Evolutionary conservation across 2,113 vertebrate genomes (phyloP).

Genomic region (Azemiops feae): DNA sequence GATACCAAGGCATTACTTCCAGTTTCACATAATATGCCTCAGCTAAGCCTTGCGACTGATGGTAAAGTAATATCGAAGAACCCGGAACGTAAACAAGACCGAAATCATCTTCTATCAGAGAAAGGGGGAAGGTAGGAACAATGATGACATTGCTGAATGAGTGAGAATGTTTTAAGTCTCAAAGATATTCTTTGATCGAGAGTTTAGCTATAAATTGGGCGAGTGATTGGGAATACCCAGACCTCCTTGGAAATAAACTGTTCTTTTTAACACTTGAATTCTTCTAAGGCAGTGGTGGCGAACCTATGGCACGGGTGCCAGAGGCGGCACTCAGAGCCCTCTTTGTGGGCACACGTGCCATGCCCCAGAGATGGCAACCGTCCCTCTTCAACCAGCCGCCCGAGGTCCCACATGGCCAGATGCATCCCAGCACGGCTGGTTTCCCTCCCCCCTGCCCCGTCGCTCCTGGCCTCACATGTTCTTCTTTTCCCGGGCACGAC

Average conservation of each 20-base stretch:
- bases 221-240: not conserved
- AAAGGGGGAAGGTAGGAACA: not conserved
- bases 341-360: too few relatives aligned
- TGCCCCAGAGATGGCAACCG: too few relatives aligned
- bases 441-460: too few relatives aligned
- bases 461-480: too few relatives aligned
- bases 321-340: too few relatives aligned
- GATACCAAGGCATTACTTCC: not conserved
- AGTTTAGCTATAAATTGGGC: not conserved
- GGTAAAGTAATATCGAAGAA: not conserved
- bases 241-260: not conserved
- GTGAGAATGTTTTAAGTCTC: not conserved
- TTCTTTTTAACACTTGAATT: not conserved
- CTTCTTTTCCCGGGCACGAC: too few relatives aligned
- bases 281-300: too few relatives aligned
- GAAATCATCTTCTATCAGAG: not conserved
- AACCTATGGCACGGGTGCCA: too few relatives aligned
- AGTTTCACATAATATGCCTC: not conserved
- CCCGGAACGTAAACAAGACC: not conserved
- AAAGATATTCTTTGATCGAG: not conserved
- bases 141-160: not conserved
- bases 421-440: too few relatives aligned
- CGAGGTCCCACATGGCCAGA: too few relatives aligned
- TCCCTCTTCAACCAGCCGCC: too few relatives aligned
- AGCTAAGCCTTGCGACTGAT: conserved; percentile 5